These are phyloP conservation scores for Hystrix cristata DNA, from an alignment of 2,113 vertebrate species.

Conservation along the genomic window DNA sequence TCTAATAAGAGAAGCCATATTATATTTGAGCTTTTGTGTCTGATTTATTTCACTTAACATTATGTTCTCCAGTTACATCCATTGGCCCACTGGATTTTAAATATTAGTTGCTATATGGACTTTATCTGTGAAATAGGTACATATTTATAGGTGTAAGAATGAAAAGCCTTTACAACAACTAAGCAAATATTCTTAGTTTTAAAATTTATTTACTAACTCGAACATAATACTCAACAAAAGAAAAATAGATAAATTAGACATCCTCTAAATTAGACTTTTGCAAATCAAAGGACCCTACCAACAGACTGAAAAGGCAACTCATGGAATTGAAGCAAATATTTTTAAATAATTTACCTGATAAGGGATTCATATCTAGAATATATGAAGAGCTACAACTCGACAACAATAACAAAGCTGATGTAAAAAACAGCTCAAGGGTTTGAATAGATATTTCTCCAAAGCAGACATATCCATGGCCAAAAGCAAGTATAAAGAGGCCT, in stretches of 20 bases:
- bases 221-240: slow-evolving; percentile 8
- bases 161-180: background rate
- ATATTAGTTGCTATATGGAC: background rate
- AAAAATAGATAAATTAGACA: background rate
- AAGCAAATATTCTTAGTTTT: slow-evolving; percentile 22
- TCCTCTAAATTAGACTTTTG: background rate
- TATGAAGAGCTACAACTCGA: background rate
- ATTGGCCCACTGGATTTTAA: background rate
- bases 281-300: background rate
- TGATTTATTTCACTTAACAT: background rate
- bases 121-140: background rate
- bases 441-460: background rate
- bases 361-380: background rate
- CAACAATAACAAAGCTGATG: background rate
- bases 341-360: background rate
- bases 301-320: background rate
- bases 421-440: background rate
- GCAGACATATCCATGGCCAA: background rate
- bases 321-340: background rate
- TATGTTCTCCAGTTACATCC: background rate
- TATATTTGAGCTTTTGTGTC: background rate
- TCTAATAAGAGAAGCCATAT: background rate
- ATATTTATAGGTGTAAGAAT: slow-evolving; percentile 33
- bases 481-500: background rate
- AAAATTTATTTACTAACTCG: slow-evolving; percentile 42